Evolutionary conservation across 2,888 invertebrate species (phyloP).

Genomic region (Dasysyrphus albostriatus): DNA sequence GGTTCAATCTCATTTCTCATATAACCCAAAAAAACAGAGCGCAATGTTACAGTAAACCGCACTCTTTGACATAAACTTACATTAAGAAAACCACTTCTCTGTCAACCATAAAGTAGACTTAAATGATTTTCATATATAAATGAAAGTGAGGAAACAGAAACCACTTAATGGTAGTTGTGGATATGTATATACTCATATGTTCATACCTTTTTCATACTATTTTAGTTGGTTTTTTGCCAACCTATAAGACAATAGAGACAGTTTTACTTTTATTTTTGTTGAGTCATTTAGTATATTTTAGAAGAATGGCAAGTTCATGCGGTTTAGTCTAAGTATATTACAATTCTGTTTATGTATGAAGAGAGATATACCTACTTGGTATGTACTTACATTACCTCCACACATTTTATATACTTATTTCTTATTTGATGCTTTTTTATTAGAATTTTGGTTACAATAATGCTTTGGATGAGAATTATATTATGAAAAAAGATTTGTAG

Average conservation of each 20-base stretch:
- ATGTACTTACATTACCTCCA: no score
- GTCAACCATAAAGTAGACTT: slow-evolving; percentile 6
- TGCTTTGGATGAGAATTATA: slow-evolving; percentile 3
- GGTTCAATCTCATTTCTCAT: not conserved
- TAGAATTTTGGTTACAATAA: not conserved
- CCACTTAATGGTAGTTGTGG: not conserved
- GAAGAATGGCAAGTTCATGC: not conserved
- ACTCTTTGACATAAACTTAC: not conserved
- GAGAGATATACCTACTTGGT: not conserved
- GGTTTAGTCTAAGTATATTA: not conserved
- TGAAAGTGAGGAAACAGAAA: not conserved
- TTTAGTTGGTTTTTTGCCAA: not conserved
- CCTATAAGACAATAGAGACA: not conserved
- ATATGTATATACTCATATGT: no score
- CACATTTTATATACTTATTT: not conserved
- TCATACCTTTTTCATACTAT: not conserved
- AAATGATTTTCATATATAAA: not conserved
- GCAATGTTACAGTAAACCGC: not conserved
- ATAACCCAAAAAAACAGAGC: not conserved
- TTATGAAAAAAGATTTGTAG: not conserved
- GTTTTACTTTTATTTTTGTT: not conserved
- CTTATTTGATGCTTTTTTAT: not conserved
- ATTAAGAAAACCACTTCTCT: not conserved
- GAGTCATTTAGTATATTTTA: not conserved
- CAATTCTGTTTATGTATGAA: not conserved